phyloP scores from a whole-genome alignment of 2,113 vertebrate species.

The Oncorhynchus clarkii region DNA sequence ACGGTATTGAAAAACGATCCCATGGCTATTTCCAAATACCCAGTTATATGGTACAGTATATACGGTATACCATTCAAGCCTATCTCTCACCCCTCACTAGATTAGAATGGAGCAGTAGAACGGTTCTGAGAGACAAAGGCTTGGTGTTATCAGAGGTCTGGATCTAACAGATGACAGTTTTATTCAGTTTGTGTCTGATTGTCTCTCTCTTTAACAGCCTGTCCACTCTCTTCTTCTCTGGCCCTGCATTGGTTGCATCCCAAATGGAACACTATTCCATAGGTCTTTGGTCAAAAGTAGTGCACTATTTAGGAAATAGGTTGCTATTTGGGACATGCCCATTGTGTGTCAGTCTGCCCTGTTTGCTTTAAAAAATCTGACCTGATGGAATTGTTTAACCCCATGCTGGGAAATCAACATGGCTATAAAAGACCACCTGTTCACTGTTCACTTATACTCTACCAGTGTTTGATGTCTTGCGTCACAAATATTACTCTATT shows the following conservation, averaged over 20 bases:
- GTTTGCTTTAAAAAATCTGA: slow-evolving; percentile 31
- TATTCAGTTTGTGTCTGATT: slow-evolving; percentile 46
- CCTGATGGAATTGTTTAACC: slow-evolving; percentile 28
- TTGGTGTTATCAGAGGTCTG: slow-evolving; percentile 43
- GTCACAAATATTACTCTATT: too few species aligned
- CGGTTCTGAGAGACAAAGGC: slow-evolving; percentile 19
- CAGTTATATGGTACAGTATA: too few species aligned
- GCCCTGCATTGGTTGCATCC: slow-evolving; percentile 19
- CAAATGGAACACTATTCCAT: neutral
- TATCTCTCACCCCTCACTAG: neutral
- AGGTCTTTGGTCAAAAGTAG: too few species aligned
- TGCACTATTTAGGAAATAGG: too few species aligned
- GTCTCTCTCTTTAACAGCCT: slow-evolving; percentile 31
- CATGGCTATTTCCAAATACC: too few species aligned
- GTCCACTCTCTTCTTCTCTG: neutral
- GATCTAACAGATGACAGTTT: slow-evolving; percentile 56
- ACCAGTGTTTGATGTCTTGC: neutral
- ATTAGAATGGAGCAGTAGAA: slow-evolving; percentile 26
- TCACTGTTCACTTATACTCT: slow-evolving; percentile 20
- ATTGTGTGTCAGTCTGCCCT: slow-evolving; percentile 12
- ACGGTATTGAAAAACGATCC: too few species aligned
- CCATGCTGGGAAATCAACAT: slow-evolving; percentile 31
- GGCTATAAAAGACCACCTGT: slow-evolving; percentile 41
- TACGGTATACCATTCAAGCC: too few species aligned
- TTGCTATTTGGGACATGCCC: too few species aligned